Conservation (phyloP, 2,888 invertebrate species). For the Phyllotreta striolata region DNA sequence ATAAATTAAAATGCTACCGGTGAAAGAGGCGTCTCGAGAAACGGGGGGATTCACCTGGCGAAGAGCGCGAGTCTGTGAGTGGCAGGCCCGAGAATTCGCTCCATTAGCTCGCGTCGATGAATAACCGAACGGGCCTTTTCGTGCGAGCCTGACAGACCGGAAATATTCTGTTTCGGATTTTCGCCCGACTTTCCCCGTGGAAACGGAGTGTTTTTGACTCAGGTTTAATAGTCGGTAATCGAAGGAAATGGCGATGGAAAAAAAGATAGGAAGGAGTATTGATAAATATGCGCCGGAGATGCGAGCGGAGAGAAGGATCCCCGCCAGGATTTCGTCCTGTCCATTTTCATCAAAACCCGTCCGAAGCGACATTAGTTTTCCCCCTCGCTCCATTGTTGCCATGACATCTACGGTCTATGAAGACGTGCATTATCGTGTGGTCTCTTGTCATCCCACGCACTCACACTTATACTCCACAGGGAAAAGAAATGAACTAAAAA, state of each 20-base stretch:
- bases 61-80: slow-evolving; percentile 9
- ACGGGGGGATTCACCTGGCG: too few relatives aligned
- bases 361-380: slow-evolving; percentile 38
- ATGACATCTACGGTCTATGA: slow-evolving; percentile 40
- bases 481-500: too few relatives aligned
- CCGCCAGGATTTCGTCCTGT: slow-evolving; percentile 49
- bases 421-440: slow-evolving; percentile 35
- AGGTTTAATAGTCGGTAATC: slow-evolving; percentile 5
- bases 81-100: slow-evolving; percentile 14
- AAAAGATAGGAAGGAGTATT: slow-evolving; percentile 6
- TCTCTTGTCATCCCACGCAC: too few relatives aligned
- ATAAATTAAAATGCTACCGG: too few relatives aligned
- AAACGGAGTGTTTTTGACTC: not conserved
- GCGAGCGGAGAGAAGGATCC: slow-evolving; percentile 37
- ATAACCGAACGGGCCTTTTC: slow-evolving; percentile 12
- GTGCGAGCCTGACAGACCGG: slow-evolving; percentile 16
- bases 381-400: slow-evolving; percentile 40
- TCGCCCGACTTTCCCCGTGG: not conserved
- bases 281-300: slow-evolving; percentile 22
- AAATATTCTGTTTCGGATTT: slow-evolving; percentile 21
- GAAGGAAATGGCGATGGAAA: slow-evolving; percentile 2
- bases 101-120: slow-evolving; percentile 20
- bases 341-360: slow-evolving; percentile 46
- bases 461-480: too few relatives aligned
- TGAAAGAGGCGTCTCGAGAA: too few relatives aligned